Base-by-base conservation (phyloP, 30 jellyfish, hydroid and myxozoan genomes). In the Hydra vulgaris region DNA sequence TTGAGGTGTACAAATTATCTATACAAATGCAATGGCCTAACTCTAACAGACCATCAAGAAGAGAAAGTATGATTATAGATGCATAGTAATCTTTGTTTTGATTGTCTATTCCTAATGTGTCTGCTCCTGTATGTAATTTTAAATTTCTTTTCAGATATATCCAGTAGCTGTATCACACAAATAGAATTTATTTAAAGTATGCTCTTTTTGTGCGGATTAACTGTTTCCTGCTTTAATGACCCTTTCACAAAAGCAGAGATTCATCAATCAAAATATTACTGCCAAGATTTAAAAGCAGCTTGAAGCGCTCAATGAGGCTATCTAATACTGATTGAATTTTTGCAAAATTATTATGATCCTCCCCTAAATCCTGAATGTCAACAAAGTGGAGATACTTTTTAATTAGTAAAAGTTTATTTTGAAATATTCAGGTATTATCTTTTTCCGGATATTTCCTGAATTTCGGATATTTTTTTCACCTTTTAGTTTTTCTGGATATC, bases 81-180 rank as follows among this genome's bases (percentile, higher is more conserved):
- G 71, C 71, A n/a, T 56, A 56, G n/a, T n/a, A 56, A n/a, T n/a
- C n/a, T n/a, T n/a, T n/a, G n/a, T n/a, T n/a, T n/a, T n/a, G n/a
- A n/a, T n/a, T n/a, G n/a, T n/a, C n/a, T n/a, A n/a, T n/a, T n/a
- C n/a, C n/a, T n/a, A n/a, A n/a, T n/a, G n/a, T n/a, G n/a, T n/a
- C n/a, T n/a, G n/a, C n/a, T n/a, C n/a, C n/a, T n/a, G n/a, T n/a
- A n/a, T n/a, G n/a, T n/a, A n/a, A n/a, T n/a, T n/a, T n/a, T n/a
- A 15, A 56, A 56, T 56, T 15, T 15, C n/a, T 15, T 56, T 15
- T n/a, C 71, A 56, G 17, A 56, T 15, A n/a, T 56, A 56, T 15
- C 71, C 71, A 56, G 71, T 56, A n/a, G 71, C 18, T 15, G 71
- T n/a, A 56, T 56, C 71, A 56, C 71, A 56, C n/a, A 56, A 56